Evolutionary conservation across 2,797 vertebrate species (phyloP).

Genomic region (Schizopygopsis pylzovi): DNA sequence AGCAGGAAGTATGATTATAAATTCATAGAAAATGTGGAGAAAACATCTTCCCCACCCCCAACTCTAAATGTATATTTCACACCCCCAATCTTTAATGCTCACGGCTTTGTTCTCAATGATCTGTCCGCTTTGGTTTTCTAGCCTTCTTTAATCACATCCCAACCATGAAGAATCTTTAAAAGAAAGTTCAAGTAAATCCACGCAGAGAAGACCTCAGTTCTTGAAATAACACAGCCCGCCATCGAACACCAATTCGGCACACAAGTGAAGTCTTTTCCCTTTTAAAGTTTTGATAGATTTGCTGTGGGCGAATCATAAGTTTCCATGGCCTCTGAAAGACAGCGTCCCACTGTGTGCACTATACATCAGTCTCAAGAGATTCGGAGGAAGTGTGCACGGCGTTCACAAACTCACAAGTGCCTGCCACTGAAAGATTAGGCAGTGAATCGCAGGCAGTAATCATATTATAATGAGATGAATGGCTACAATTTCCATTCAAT

Average conservation of each 20-base stretch:
- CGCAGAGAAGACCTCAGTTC: not conserved
- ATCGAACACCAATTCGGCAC: constrained; percentile 31
- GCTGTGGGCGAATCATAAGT: not conserved
- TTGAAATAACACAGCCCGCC: constrained; percentile 11
- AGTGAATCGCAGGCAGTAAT: constrained; percentile 26
- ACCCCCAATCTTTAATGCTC: not conserved
- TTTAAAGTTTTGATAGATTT: constrained; percentile 39
- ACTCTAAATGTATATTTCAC: constrained; percentile 4
- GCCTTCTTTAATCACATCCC: constrained; percentile 32
- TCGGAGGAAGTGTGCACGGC: not conserved
- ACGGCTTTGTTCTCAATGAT: constrained; percentile 11
- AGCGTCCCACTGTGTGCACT: constrained; percentile 12
- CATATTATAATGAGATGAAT: constrained; percentile 50
- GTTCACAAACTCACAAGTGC: constrained; percentile 20
- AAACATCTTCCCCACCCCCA: not conserved
- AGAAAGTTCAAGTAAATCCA: constrained; percentile 22
- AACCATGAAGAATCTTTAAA: constrained; percentile 37
- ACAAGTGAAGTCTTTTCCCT: constrained; percentile 10
- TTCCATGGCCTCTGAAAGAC: constrained; percentile 22
- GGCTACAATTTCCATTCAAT: constrained; percentile 48
- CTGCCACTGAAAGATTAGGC: constrained; percentile 16
- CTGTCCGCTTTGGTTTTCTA: constrained; percentile 27
- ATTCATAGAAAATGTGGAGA: not conserved
- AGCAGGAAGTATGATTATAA: not conserved
- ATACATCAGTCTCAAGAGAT: constrained; percentile 38